Conservation (phyloP, 2,888 invertebrate species). For the Caenorhabditis sp. region DNA sequence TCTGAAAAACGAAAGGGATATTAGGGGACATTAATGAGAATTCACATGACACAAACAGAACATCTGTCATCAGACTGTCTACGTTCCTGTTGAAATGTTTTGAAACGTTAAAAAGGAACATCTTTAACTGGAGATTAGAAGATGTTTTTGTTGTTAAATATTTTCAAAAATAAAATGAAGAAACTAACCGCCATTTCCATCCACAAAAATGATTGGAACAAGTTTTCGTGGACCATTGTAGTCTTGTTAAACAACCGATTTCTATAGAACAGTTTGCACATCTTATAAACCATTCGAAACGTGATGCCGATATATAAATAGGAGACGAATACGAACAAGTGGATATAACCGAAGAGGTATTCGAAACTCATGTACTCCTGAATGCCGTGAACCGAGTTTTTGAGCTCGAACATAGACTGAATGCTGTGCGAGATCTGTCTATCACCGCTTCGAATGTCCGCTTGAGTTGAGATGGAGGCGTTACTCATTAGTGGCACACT, state of each 20-base stretch:
- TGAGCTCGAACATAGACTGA: neutral
- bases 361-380: conserved; percentile 16
- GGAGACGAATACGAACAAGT: conserved; percentile 4
- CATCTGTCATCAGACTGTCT: too few relatives aligned
- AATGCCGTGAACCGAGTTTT: neutral
- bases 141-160: too few relatives aligned
- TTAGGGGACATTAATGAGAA: too few relatives aligned
- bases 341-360: conserved; percentile 8
- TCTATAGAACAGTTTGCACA: conserved; percentile 16
- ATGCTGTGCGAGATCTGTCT: neutral
- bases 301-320: conserved; percentile 15
- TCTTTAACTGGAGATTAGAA: too few relatives aligned
- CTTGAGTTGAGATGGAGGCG: neutral
- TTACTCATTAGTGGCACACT: neutral
- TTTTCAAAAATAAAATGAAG: too few relatives aligned
- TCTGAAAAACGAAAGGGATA: conserved; percentile 8
- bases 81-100: too few relatives aligned
- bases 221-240: conserved; percentile 19
- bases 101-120: too few relatives aligned
- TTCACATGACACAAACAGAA: too few relatives aligned
- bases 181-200: conserved; percentile 37
- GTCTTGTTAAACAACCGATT: conserved; percentile 6
- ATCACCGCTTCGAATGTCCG: neutral
- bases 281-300: conserved; percentile 16
- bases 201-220: conserved; percentile 42